A percentile compares a stretch with the other conserved stretches of the same genome.
Evolutionary conservation across 2,888 invertebrate genomes (phyloP).

Genomic region (Drosophila recens): DNA sequence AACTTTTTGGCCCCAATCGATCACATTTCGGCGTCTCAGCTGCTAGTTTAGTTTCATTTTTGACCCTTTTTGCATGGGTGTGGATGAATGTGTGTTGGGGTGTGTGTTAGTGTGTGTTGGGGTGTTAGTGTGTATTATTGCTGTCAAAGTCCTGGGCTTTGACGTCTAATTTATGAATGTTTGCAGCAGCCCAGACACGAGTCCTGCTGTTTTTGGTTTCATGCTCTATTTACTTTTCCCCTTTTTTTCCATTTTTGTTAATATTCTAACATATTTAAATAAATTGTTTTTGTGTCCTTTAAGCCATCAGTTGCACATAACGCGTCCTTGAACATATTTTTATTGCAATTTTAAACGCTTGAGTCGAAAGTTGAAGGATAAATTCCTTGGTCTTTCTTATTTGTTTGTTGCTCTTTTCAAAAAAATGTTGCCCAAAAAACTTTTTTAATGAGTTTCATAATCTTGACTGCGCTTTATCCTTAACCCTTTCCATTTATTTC

Average conservation of each 20-base stretch:
- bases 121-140: constrained; percentile 28
- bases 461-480: constrained; percentile 67
- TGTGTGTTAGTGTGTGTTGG: background rate
- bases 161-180: constrained; percentile 77
- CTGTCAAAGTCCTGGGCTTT: constrained; percentile 67
- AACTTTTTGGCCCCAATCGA: constrained; percentile 46
- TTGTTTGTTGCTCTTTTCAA: background rate
- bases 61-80: constrained; percentile 61
- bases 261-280: constrained; percentile 45
- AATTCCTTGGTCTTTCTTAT: constrained; percentile 5
- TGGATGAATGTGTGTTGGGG: background rate
- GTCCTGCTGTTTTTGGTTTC: constrained; percentile 47
- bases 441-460: constrained; percentile 80
- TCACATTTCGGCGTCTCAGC: constrained; percentile 51
- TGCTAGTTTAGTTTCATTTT: constrained; percentile 46
- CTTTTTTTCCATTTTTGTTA: constrained; percentile 6
- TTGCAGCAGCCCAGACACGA: constrained; percentile 51
- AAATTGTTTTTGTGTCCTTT: constrained; percentile 8
- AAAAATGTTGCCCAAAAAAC: constrained; percentile 60
- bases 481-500: constrained; percentile 12
- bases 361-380: constrained; percentile 7
- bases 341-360: constrained; percentile 8
- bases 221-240: constrained; percentile 43
- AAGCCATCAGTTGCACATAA: background rate
- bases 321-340: constrained; percentile 7